A percentile compares a stretch with the other conserved stretches of the same genome.
phyloP scores from a whole-genome alignment of 2,797 vertebrate species.

The Rhynchotus rufescens region DNA sequence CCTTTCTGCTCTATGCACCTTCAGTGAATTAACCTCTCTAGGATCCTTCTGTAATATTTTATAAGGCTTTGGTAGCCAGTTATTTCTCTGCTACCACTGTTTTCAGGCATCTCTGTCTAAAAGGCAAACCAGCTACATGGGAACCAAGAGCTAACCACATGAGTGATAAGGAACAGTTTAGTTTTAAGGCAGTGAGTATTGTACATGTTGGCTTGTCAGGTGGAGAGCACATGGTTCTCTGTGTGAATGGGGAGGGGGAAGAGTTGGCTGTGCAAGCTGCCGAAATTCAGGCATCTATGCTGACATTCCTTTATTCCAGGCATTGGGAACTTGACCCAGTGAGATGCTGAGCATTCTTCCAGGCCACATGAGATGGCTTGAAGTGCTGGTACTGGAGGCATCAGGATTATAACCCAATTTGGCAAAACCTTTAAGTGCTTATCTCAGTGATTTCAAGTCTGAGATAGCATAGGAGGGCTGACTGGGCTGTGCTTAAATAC shows the following conservation, averaged over 20 bases:
- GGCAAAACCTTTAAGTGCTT: background rate
- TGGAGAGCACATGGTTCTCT: conserved; percentile 48
- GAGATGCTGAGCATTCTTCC: background rate
- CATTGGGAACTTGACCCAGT: conserved; percentile 2
- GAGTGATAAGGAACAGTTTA: background rate
- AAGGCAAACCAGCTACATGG: background rate
- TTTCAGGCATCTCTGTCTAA: background rate
- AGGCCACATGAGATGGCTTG: background rate
- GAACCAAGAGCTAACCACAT: background rate
- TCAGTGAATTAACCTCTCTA: background rate
- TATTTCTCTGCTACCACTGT: background rate
- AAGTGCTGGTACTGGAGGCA: background rate
- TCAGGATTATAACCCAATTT: conserved; percentile 25
- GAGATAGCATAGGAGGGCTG: background rate
- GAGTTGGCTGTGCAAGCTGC: background rate
- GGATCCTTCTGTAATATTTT: background rate
- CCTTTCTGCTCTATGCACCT: background rate
- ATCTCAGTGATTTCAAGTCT: background rate
- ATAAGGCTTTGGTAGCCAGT: background rate
- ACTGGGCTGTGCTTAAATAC: background rate
- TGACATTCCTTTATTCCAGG: background rate
- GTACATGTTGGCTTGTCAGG: conserved; percentile 23
- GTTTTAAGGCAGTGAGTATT: background rate
- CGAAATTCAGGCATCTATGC: background rate
- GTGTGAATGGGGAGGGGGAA: conserved; percentile 1